These are phyloP conservation scores for Philonicus albiceps DNA, from an alignment of 2,888 invertebrate genomes.

Conservation along the genomic window DNA sequence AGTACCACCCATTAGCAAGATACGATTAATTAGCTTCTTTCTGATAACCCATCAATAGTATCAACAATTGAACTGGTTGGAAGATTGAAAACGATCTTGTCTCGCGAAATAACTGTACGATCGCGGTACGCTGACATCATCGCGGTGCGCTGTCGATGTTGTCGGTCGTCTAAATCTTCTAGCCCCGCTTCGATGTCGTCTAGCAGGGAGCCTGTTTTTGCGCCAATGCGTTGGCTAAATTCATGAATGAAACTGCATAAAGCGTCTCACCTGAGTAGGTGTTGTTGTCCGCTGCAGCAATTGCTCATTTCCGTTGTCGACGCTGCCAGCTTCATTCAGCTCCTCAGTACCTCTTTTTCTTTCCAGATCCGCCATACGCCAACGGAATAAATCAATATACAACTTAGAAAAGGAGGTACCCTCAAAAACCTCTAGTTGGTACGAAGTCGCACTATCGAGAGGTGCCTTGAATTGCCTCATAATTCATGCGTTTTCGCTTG, in stretches of 20 bases:
- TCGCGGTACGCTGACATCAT: slow-evolving; percentile 28
- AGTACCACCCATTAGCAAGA: neutral
- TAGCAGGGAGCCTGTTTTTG: slow-evolving; percentile 20
- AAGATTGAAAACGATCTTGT: neutral
- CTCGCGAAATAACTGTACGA: neutral
- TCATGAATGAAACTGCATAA: slow-evolving; percentile 47
- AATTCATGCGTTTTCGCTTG: slow-evolving; percentile 18
- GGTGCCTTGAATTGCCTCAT: slow-evolving; percentile 26
- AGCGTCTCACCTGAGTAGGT: slow-evolving; percentile 43
- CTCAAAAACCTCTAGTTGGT: neutral
- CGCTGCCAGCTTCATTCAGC: slow-evolving; percentile 12
- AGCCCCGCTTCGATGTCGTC: neutral
- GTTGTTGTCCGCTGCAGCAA: slow-evolving; percentile 41
- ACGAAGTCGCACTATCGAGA: neutral
- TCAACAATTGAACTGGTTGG: neutral
- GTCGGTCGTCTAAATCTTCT: neutral
- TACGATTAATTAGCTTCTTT: neutral
- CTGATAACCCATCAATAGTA: neutral
- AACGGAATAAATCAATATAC: slow-evolving; percentile 39
- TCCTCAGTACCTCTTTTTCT: neutral
- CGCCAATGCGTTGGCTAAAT: slow-evolving; percentile 44
- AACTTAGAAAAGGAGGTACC: neutral
- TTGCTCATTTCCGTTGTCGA: slow-evolving; percentile 38
- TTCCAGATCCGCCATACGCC: slow-evolving; percentile 26
- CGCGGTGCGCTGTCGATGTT: neutral